Evolutionary conservation across 1,140 invertebrate genomes (phyloP).

Genomic region (Neodiprion fabricii): DNA sequence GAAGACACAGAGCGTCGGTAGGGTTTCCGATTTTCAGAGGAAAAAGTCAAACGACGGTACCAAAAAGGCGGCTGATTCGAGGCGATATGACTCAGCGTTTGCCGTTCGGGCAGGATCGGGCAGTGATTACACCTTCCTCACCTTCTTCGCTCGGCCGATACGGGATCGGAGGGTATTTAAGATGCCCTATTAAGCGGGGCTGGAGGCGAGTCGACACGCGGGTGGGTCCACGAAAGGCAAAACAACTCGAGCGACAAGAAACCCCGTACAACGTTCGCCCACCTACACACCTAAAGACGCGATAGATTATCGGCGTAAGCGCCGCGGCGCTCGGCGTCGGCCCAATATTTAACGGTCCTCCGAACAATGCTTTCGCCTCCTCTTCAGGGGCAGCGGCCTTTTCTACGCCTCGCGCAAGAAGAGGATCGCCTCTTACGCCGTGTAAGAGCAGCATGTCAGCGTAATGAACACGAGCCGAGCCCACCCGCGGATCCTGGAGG

Average conservation of each 20-base stretch:
- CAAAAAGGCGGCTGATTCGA: no score
- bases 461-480: conserved; percentile 39
- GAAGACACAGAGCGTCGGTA: no score
- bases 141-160: not conserved
- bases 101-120: no score
- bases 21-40: no score
- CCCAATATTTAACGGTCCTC: conserved; percentile 20
- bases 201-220: not conserved
- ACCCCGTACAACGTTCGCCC: no score
- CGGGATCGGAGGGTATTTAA: not conserved
- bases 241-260: not conserved
- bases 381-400: not conserved
- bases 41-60: no score
- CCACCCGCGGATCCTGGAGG: conserved; percentile 33
- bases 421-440: not conserved
- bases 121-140: not conserved
- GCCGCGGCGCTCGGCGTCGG: conserved; percentile 1
- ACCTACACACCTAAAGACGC: no score
- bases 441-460: conserved; percentile 30
- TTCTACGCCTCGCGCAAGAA: not conserved
- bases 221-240: not conserved
- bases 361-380: conserved; percentile 18
- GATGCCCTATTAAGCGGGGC: not conserved
- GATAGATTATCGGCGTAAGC: not conserved
- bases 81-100: no score